Percentiles rank a stretch among this genome's conserved stretches.
Evolutionary conservation across 2,797 vertebrate species (phyloP).

Genomic region (Trachurus trachurus): DNA sequence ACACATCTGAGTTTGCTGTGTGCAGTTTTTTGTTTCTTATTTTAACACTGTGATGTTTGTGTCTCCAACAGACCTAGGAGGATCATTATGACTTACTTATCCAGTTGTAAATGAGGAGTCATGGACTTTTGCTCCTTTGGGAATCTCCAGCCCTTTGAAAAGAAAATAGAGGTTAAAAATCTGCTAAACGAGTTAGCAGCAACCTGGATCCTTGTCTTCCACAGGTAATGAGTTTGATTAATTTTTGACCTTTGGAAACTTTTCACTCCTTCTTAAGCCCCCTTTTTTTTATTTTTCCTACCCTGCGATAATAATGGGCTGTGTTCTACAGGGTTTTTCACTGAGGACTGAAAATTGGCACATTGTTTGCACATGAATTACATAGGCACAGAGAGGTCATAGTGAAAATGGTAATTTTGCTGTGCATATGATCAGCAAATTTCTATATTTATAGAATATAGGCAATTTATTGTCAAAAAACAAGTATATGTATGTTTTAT

Average conservation of each 20-base stretch:
- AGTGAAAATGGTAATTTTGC: slow-evolving; percentile 1
- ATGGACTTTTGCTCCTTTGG: slow-evolving; percentile 67
- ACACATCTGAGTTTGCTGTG: not conserved
- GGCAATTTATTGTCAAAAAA: slow-evolving; percentile 1
- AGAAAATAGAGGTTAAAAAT: slow-evolving; percentile 81
- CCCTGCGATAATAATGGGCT: slow-evolving; percentile 62
- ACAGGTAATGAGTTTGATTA: slow-evolving; percentile 86
- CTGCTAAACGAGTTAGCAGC: slow-evolving; percentile 76
- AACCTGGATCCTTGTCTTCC: slow-evolving; percentile 71
- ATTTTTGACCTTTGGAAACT: slow-evolving; percentile 87
- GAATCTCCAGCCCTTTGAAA: slow-evolving; percentile 70
- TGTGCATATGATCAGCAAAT: slow-evolving; percentile 7
- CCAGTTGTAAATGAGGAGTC: slow-evolving; percentile 69
- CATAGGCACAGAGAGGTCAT: slow-evolving; percentile 4
- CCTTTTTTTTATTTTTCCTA: slow-evolving; percentile 42
- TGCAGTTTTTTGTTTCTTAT: slow-evolving; percentile 3
- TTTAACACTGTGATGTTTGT: slow-evolving; percentile 49
- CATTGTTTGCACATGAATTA: slow-evolving; percentile 48
- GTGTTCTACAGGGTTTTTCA: slow-evolving; percentile 48
- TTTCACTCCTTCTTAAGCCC: slow-evolving; percentile 77
- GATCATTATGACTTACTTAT: slow-evolving; percentile 64
- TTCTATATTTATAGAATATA: not conserved
- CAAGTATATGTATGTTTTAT: not conserved
- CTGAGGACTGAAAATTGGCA: slow-evolving; percentile 37
- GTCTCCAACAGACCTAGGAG: slow-evolving; percentile 48